Evolutionary conservation across 2,113 vertebrate genomes (phyloP), one percentile per base, ranked within the genome.

Genomic region (Malaclemys terrapin): DNA sequence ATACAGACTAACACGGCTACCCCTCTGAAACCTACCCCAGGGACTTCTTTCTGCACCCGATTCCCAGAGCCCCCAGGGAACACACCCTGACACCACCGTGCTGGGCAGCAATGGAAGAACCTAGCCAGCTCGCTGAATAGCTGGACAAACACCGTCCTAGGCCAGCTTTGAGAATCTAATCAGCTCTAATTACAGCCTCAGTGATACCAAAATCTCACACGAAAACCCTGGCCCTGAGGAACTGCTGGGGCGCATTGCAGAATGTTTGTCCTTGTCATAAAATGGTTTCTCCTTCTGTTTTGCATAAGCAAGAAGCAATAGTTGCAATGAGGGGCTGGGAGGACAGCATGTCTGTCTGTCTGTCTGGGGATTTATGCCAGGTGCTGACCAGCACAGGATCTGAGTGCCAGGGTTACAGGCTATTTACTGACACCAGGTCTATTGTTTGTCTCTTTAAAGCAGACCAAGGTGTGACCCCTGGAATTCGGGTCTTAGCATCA

Each of bases 31-130:
- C 86, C 1, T 0, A 47, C 13, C 80, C 57, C 52, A 1, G 56
- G 81, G 72, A 75, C 11, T 0, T 2, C 27, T 81, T 42, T 52
- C 72, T 72, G 25, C 0, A 7, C 50, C 31, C 0, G 38, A 45
- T 16, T 25, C n/a, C 11, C 4, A 1, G 35, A n/a, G 35, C 65
- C 35, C 35, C 10, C 35, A 2, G 16, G 35, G 65, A n/a, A 69
- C 35, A 31, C 16, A 19, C 35, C 8, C 16, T 7, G 62, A 69
- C 65, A 16, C 65, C 35, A 5, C 17, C 5, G 35, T 19, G 35
- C 6, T 69, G 65, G 17, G 72, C 72, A 13, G 22, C 72, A 4
- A 22, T 3, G 5, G 13, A 45, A 45, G 72, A 42, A 24, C 5
- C 5, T 27, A 8, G 20, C 20, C 6, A 7, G 38, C 20, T 12